A percentile compares a stretch with the other conserved stretches of the same genome.
Conservation (phyloP, 2,888 invertebrate species). For the Myopa tessellatipennis region DNA sequence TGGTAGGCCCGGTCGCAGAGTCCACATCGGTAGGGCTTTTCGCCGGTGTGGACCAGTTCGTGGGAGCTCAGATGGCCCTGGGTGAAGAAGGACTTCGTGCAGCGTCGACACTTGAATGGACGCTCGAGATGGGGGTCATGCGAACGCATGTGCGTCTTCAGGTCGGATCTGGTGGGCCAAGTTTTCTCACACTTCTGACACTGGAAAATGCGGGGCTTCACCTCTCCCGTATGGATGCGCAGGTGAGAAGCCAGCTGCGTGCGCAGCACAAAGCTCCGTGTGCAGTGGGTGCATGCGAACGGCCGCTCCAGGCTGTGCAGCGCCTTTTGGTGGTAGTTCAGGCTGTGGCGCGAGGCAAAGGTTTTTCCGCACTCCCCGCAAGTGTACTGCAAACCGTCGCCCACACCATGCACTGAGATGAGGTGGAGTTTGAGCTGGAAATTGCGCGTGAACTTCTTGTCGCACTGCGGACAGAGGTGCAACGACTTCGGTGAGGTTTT, state of each 20-base stretch:
- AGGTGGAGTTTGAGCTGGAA: conserved; percentile 59
- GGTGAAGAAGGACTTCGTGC: conserved; percentile 59
- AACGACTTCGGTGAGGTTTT: conserved; percentile 48
- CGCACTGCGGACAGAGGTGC: conserved; percentile 55
- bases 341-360: conserved; percentile 60
- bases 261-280: conserved; percentile 57
- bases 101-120: conserved; percentile 57
- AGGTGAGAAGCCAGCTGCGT: conserved; percentile 59
- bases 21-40: conserved; percentile 59
- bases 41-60: conserved; percentile 61
- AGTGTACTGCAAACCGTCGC: conserved; percentile 55
- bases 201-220: conserved; percentile 56
- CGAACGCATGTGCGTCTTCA: conserved; percentile 61
- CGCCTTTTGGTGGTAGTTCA: conserved; percentile 59
- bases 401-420: conserved; percentile 59
- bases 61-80: conserved; percentile 60
- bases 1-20: conserved; percentile 58
- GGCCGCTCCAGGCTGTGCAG: conserved; percentile 59
- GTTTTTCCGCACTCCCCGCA: conserved; percentile 57
- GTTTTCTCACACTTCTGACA: conserved; percentile 59
- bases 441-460: conserved; percentile 62
- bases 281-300: conserved; percentile 54
- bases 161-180: conserved; percentile 61
- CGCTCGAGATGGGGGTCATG: conserved; percentile 58
- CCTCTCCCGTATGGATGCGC: conserved; percentile 59